Evolutionary conservation across 1,140 invertebrate species (phyloP), one percentile per base, ranked within the genome.

Genomic region (Samia ricini): DNA sequence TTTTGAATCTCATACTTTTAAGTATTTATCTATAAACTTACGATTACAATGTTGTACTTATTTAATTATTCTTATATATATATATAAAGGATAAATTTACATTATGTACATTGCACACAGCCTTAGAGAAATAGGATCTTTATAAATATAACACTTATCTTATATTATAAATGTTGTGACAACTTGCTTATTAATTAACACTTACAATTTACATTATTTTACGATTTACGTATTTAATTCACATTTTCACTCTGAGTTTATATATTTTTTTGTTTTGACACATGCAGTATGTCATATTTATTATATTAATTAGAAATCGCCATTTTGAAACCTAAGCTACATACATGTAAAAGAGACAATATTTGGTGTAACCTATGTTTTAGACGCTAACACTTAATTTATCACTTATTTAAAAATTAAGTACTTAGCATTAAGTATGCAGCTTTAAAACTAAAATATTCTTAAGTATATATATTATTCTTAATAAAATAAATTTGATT

Each of bases 31-130:
- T 42, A 49, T 59, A 48, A 49, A 23, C 12, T 23, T 49, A 50
- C 50, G 21, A 2, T 51, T 21, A 51, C 12, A 51, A 51, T 51
- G 21, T 51, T 49, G 21, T 23, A 49, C 19, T 23, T 23, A 49
- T 29, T 29, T 18, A 21, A 42, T 21, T 6, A 24, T 56, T 29
- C 29, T 26, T 33, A 33, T 36, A 57, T 22, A 2, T 56, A 52
- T 52, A 57, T 36, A 33, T 50, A 24, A 59, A 49, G 57, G 21
- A 49, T 18, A 48, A 70, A 79, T 77, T 77, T 77, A 81, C 77
- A 79, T 73, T 79, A 81, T 82, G 76, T 83, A 80, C 72, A 79
- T 56, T 65, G 26, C 61, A 71, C 74, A 84, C 78, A 85, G 81
- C 76, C 80, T 81, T 72, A 68, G 33, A 42, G 33, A 54, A 54